Conservation (phyloP, 1,140 invertebrate genomes). For the Macrobrachium nipponense region DNA sequence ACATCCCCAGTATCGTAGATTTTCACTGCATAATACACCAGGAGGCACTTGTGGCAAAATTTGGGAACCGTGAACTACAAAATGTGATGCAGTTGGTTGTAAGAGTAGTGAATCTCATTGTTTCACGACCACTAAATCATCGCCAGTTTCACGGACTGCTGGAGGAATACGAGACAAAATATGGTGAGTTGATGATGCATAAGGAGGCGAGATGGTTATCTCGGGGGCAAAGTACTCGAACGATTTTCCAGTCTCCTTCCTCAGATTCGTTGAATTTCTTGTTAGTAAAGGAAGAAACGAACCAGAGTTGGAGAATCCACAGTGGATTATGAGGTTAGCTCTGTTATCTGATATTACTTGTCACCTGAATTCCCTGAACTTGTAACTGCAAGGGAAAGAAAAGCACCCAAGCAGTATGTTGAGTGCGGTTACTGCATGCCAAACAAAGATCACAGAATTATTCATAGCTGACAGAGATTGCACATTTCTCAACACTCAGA, state of each 20-base stretch:
- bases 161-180: slow-evolving; percentile 23
- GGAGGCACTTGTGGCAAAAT: slow-evolving; percentile 27
- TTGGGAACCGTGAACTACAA: slow-evolving; percentile 1
- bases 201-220: slow-evolving; percentile 38
- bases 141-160: too few relatives aligned
- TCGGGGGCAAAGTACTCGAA: slow-evolving; percentile 32
- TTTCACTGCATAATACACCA: slow-evolving; percentile 28
- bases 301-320: slow-evolving; percentile 32
- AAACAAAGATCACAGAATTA: slow-evolving; percentile 25
- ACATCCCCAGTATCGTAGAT: slow-evolving; percentile 1
- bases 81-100: slow-evolving; percentile 24
- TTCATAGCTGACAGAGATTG: slow-evolving; percentile 39
- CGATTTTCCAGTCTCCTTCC: slow-evolving; percentile 29
- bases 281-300: slow-evolving; percentile 30
- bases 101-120: slow-evolving; percentile 15
- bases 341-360: too few relatives aligned
- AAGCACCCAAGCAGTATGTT: too few relatives aligned
- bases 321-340: too few relatives aligned
- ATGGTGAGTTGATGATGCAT: slow-evolving; percentile 19
- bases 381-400: slow-evolving; percentile 11
- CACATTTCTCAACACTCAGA: too few relatives aligned
- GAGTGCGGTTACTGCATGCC: slow-evolving; percentile 22
- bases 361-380: slow-evolving; percentile 37
- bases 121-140: slow-evolving; percentile 40
- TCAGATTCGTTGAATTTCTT: slow-evolving; percentile 29